Percentiles rank a stretch among this genome's conserved stretches.
Conservation (phyloP, 2,113 vertebrate species). For the Genyomyrus donnyi region DNA sequence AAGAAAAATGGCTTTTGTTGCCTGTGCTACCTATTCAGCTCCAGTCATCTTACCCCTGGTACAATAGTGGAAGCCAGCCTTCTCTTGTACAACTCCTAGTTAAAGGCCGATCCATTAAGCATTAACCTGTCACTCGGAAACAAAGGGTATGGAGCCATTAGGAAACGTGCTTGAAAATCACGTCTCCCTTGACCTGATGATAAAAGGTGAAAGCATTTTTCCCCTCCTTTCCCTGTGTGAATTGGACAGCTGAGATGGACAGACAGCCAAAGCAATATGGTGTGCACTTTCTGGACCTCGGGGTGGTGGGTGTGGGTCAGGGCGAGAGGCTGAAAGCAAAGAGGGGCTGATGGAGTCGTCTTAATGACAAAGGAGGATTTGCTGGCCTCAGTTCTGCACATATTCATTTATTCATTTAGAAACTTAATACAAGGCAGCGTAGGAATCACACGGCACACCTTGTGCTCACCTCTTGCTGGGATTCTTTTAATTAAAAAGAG, state of each 20-base stretch:
- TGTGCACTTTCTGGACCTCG: not conserved
- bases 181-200: constrained; percentile 34
- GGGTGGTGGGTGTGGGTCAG: not conserved
- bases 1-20: not conserved
- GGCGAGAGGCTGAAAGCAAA: constrained; percentile 9
- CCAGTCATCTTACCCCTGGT: constrained; percentile 38
- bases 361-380: constrained; percentile 50
- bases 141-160: constrained; percentile 47
- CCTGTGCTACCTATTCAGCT: constrained; percentile 43
- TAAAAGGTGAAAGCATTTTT: constrained; percentile 27
- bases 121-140: constrained; percentile 42
- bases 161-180: constrained; percentile 33
- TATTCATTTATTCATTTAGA: constrained; percentile 54
- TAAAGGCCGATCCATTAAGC: constrained; percentile 41
- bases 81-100: constrained; percentile 24
- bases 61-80: constrained; percentile 33
- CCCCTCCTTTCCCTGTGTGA: constrained; percentile 11
- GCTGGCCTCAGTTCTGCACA: constrained; percentile 30
- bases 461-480: constrained; percentile 32
- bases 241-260: not conserved
- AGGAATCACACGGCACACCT: constrained; percentile 41
- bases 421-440: constrained; percentile 44
- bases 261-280: not conserved
- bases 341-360: constrained; percentile 39
- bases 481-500: constrained; percentile 44